A percentile compares a stretch with the other conserved stretches of the same genome.
Evolutionary conservation across 2,797 vertebrate genomes (phyloP).

Genomic region (Epinephelus coioides): DNA sequence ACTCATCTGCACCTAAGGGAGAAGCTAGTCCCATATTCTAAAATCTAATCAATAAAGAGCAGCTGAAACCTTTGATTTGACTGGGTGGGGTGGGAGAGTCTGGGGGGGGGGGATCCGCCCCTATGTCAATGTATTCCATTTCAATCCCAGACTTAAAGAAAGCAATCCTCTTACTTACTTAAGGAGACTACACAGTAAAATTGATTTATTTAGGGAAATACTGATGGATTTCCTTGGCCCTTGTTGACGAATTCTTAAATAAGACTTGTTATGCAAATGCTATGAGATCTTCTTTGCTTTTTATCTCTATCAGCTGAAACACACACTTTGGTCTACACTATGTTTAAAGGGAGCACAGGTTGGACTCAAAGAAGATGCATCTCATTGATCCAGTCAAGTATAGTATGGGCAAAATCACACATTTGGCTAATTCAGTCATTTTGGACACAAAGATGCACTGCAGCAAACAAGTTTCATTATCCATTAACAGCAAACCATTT

Average conservation of each 20-base stretch:
- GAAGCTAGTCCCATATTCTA: constrained; percentile 82
- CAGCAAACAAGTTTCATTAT: background rate
- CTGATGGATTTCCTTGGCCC: constrained; percentile 62
- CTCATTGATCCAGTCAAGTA: constrained; percentile 42
- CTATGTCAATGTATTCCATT: constrained; percentile 85
- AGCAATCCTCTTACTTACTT: constrained; percentile 84
- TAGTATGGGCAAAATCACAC: constrained; percentile 14
- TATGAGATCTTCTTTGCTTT: constrained; percentile 27
- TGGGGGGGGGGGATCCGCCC: constrained; percentile 62
- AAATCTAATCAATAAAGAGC: constrained; percentile 86
- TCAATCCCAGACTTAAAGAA: constrained; percentile 83
- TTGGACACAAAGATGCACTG: background rate
- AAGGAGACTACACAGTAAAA: constrained; percentile 74
- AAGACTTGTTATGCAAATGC: constrained; percentile 71
- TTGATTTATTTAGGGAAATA: constrained; percentile 82
- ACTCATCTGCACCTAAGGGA: constrained; percentile 83
- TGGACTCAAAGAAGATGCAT: constrained; percentile 19
- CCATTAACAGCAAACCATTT: constrained; percentile 1
- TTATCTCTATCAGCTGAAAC: constrained; percentile 41
- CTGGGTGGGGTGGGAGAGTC: constrained; percentile 70
- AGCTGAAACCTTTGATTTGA: constrained; percentile 86
- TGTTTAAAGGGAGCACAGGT: constrained; percentile 25
- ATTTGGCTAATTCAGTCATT: constrained; percentile 11
- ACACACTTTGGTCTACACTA: constrained; percentile 2
- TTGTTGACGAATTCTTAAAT: constrained; percentile 76